phyloP scores from a whole-genome alignment of 1,140 invertebrate species.

The Drosophila cardini region DNA sequence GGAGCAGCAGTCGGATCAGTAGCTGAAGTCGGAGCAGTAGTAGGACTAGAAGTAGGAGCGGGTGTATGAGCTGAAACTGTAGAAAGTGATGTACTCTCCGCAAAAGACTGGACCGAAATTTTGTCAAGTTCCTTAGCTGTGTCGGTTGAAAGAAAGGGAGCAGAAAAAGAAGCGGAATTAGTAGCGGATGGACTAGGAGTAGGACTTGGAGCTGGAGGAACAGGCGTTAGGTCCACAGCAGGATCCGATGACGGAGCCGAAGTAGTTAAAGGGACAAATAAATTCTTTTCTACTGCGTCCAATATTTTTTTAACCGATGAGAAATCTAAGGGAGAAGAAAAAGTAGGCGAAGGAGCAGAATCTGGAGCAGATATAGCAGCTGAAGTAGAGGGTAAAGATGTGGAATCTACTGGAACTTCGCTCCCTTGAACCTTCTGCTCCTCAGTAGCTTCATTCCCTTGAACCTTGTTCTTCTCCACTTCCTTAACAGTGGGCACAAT shows the following conservation, averaged over 20 bases:
- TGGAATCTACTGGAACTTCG: neutral
- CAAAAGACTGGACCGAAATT: no score
- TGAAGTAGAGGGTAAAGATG: neutral
- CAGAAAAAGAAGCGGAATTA: no score
- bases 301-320: no score
- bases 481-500: neutral
- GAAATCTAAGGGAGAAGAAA: no score
- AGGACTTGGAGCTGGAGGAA: no score
- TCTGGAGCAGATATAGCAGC: neutral
- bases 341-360: neutral
- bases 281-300: no score
- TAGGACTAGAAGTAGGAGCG: neutral
- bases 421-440: neutral
- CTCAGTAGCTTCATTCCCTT: neutral
- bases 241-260: no score
- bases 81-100: neutral
- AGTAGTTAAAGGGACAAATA: no score
- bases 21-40: neutral
- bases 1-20: neutral
- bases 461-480: neutral
- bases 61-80: neutral
- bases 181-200: no score
- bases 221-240: no score
- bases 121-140: no score
- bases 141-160: no score